phyloP scores from a whole-genome alignment of 2,888 invertebrate species.

The Heliconius hortense region DNA sequence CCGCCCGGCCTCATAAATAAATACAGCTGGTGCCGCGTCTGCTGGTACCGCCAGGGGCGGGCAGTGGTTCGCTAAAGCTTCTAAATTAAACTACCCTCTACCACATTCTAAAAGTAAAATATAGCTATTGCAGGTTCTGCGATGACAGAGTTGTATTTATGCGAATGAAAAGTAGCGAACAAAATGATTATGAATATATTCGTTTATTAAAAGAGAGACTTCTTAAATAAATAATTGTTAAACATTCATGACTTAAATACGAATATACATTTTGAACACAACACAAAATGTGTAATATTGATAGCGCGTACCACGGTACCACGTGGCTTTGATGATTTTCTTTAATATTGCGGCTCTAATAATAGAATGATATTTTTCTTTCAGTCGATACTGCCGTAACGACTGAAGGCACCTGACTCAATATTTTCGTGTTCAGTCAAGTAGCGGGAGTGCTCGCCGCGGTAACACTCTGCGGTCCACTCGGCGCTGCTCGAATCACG shows the following conservation, averaged over 20 bases:
- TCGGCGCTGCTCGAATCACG: conserved; percentile 32
- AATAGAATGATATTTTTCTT: conserved; percentile 22
- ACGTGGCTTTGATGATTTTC: not conserved
- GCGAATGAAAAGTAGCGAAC: conserved; percentile 9
- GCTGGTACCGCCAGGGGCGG: conserved; percentile 19
- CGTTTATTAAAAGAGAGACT: conserved; percentile 27
- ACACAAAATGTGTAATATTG: not conserved
- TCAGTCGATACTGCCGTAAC: conserved; percentile 37
- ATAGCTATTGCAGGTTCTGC: conserved; percentile 25
- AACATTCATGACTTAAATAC: conserved; percentile 20
- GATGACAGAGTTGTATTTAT: not conserved
- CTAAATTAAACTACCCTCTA: conserved; percentile 37
- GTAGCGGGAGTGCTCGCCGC: conserved; percentile 46
- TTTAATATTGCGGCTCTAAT: conserved; percentile 12
- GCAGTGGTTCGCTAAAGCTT: conserved; percentile 23
- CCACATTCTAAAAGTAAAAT: conserved; percentile 34
- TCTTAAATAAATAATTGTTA: conserved; percentile 28
- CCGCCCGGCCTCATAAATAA: conserved; percentile 36
- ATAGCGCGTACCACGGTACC: not conserved
- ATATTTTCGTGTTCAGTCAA: conserved; percentile 47
- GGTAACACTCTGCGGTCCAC: conserved; percentile 36
- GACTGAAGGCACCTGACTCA: conserved; percentile 34
- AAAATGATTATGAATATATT: conserved; percentile 17
- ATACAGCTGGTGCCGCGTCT: conserved; percentile 34
- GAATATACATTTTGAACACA: conserved; percentile 9